Base-by-base conservation (phyloP, 2,113 vertebrate genomes). In the Pantherophis guttatus region DNA sequence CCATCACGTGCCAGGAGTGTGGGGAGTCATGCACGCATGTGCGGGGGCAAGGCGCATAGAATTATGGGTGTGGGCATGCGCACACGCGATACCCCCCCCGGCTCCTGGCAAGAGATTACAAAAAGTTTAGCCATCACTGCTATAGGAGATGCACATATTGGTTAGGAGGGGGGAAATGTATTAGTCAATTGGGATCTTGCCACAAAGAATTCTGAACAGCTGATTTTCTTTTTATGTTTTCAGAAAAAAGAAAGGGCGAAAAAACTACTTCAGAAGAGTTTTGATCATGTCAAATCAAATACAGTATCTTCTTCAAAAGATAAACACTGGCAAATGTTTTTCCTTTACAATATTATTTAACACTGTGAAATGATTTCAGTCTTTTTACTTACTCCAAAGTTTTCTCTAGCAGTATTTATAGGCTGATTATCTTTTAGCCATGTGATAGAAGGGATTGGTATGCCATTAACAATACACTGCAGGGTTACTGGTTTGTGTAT, bases 381-480 rank as follows among this genome's bases (percentile, higher is more conserved):
- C 89, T 50, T 33, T 89, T 10, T 92, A 94, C 98, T 94, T 97
- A 99, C 99, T 97, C 97, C 98, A 62, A 98, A 97, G 89, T 98
- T 98, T 91, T 97, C 98, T 92, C 97, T 98, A 92, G 98, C 98
- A 91, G 98, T 98, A 95, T 98, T 99, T 26, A 99, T 98, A 91
- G 99, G 99, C 21, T 98, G 98, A 11, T 98, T 98, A 93, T 99
- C 98, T 97, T 99, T 99, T 53, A 99, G 96, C 99, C 99, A 99
- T 0, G 98, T 99, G 50, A 99, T 98, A 91, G 98, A 98, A 39
- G 99, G 99, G 87, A 97, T 96, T n/a, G 99, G 99, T 94, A 99
- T 97, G 48, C 99, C 99, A 88, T 95, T 98, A 89, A 98, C 98
- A 90, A 99, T 95, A 86, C 99, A 99, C 95, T 99, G 99, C 89